These are phyloP conservation scores for Geopemphigus sp. DNA, from an alignment of 1,140 invertebrate species.

Conservation along the genomic window DNA sequence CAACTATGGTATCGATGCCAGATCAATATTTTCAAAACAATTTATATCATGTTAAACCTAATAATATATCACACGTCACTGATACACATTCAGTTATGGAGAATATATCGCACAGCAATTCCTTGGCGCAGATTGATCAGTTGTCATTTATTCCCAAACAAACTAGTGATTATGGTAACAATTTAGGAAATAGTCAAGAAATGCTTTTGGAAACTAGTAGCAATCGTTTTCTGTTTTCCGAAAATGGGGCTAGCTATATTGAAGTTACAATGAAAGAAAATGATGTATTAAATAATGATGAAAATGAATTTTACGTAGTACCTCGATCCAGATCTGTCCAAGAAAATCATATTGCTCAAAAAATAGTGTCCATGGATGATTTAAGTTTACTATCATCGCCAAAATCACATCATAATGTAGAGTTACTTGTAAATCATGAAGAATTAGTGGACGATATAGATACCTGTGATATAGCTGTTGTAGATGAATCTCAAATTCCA, in stretches of 20 bases:
- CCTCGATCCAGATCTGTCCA: conserved; percentile 28
- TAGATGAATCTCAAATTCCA: conserved; percentile 43
- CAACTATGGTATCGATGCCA: conserved; percentile 28
- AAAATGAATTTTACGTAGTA: conserved; percentile 41
- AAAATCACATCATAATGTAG: conserved; percentile 46
- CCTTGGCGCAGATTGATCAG: conserved; percentile 30
- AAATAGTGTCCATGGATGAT: conserved; percentile 42
- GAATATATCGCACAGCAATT: conserved; percentile 16
- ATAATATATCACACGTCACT: conserved; percentile 23
- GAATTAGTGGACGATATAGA: conserved; percentile 42
- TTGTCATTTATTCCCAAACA: conserved; percentile 36
- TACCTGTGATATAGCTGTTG: conserved; percentile 45
- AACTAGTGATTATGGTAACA: neutral
- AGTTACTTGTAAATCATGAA: conserved; percentile 39
- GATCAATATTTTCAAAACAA: conserved; percentile 45
- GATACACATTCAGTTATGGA: conserved; percentile 34
- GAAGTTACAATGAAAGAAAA: conserved; percentile 37
- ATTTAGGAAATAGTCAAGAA: conserved; percentile 32
- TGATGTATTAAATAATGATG: conserved; percentile 17
- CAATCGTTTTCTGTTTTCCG: conserved; percentile 36
- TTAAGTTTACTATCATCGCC: conserved; percentile 38
- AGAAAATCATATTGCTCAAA: conserved; percentile 33
- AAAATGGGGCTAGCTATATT: conserved; percentile 32
- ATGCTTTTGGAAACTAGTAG: conserved; percentile 24
- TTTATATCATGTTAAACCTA: conserved; percentile 29